Evolutionary conservation across 1,140 invertebrate species (phyloP).

Genomic region (Caligus rogercresseyi): DNA sequence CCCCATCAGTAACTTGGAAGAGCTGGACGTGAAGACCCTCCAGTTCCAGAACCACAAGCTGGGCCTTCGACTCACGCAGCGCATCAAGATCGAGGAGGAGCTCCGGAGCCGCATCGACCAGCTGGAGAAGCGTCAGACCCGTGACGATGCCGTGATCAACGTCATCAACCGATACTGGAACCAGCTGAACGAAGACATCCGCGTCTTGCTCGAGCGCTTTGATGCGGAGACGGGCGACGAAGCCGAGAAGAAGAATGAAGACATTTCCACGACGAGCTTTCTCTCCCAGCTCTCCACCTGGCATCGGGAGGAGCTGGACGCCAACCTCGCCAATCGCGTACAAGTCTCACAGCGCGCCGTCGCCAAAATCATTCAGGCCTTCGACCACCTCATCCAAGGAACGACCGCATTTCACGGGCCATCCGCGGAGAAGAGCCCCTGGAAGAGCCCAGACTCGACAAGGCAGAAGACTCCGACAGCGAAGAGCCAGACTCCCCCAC

Average conservation of each 20-base stretch:
- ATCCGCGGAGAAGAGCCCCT: slow-evolving; percentile 53
- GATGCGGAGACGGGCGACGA: slow-evolving; percentile 94
- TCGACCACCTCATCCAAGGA: slow-evolving; percentile 82
- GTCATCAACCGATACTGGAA: slow-evolving; percentile 98
- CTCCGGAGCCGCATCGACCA: slow-evolving; percentile 82
- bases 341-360: slow-evolving; percentile 73
- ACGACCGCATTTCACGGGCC: slow-evolving; percentile 72
- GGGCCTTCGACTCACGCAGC: slow-evolving; percentile 53
- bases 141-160: slow-evolving; percentile 92
- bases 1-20: slow-evolving; percentile 77
- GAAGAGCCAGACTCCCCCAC: not conserved
- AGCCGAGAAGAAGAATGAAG: slow-evolving; percentile 51
- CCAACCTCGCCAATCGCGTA: slow-evolving; percentile 61
- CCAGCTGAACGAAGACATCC: slow-evolving; percentile 87
- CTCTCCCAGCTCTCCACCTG: slow-evolving; percentile 88
- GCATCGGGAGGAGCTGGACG: slow-evolving; percentile 92
- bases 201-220: slow-evolving; percentile 80
- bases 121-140: slow-evolving; percentile 84
- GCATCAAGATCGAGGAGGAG: slow-evolving; percentile 71
- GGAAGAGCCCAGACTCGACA: not conserved
- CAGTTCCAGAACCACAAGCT: slow-evolving; percentile 69
- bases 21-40: slow-evolving; percentile 91
- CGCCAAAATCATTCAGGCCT: slow-evolving; percentile 80
- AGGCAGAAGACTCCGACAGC: not conserved
- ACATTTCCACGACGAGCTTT: slow-evolving; percentile 89